Evolutionary conservation across 2,113 vertebrate species (phyloP).

Genomic region (Anser cygnoides): DNA sequence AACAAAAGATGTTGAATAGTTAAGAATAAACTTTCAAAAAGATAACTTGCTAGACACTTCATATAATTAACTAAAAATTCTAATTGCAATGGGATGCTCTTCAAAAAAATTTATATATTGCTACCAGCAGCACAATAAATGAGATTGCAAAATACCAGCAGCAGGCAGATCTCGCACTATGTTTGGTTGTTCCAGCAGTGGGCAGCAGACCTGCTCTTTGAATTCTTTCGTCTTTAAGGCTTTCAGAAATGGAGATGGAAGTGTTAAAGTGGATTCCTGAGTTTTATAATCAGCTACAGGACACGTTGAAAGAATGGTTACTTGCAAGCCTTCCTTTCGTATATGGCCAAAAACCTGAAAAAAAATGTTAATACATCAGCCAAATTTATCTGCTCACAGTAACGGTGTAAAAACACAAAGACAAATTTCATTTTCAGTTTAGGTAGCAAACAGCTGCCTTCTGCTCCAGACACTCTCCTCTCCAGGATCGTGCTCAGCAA

Average conservation of each 20-base stretch:
- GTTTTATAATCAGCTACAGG: constrained; percentile 89
- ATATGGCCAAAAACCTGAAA: constrained; percentile 86
- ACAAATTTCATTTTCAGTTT: not conserved
- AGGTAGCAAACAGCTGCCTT: not conserved
- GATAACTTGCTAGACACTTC: not conserved
- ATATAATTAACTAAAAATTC: not conserved
- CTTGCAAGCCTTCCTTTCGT: constrained; percentile 78
- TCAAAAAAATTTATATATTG: not conserved
- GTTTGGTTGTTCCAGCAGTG: constrained; percentile 90
- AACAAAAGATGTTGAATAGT: not conserved
- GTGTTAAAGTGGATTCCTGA: constrained; percentile 78
- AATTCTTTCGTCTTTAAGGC: constrained; percentile 84
- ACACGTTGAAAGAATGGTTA: constrained; percentile 87
- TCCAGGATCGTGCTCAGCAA: not conserved
- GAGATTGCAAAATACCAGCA: constrained; percentile 80
- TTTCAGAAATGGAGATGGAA: constrained; percentile 86
- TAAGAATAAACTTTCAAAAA: not conserved
- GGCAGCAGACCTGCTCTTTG: constrained; percentile 73
- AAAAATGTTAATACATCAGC: not conserved
- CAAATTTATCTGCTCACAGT: not conserved
- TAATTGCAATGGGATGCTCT: not conserved
- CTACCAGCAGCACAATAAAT: not conserved
- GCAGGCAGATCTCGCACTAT: constrained; percentile 89
- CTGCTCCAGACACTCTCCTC: too few relatives aligned
- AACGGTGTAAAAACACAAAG: not conserved